These are phyloP conservation scores for Cyanoramphus novaezelandiae DNA, from an alignment of 2,113 vertebrate species.

Conservation along the genomic window DNA sequence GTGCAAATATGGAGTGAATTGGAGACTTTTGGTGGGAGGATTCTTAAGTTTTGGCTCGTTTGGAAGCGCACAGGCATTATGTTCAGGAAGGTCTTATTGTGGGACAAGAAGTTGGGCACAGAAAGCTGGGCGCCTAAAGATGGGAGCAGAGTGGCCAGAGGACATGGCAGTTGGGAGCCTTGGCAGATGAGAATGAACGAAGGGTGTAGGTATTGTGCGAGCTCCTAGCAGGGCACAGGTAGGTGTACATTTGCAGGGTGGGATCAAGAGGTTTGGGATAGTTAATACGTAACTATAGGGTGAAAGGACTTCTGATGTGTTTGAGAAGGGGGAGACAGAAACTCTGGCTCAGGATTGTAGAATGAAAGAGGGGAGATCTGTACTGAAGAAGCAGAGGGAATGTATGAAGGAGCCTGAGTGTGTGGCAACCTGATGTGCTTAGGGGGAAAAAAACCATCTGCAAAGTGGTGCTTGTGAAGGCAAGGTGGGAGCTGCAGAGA, in stretches of 20 bases:
- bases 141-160: not conserved
- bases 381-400: not conserved
- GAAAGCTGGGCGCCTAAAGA: not conserved
- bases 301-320: not conserved
- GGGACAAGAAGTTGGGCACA: not conserved
- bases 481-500: not conserved
- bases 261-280: not conserved
- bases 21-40: not conserved
- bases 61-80: not conserved
- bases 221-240: not conserved
- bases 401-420: not conserved
- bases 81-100: fast-evolving
- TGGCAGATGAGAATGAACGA: not conserved
- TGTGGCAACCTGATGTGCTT: not conserved
- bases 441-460: not conserved
- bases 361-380: not conserved
- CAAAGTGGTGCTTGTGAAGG: not conserved
- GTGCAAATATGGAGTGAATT: fast-evolving
- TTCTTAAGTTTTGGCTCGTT: not conserved
- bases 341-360: not conserved
- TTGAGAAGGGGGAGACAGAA: not conserved
- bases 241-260: not conserved
- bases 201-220: not conserved
- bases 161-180: not conserved
- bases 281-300: fast-evolving